phyloP scores from a whole-genome alignment of 2,797 vertebrate species.

The Miichthys miiuy region DNA sequence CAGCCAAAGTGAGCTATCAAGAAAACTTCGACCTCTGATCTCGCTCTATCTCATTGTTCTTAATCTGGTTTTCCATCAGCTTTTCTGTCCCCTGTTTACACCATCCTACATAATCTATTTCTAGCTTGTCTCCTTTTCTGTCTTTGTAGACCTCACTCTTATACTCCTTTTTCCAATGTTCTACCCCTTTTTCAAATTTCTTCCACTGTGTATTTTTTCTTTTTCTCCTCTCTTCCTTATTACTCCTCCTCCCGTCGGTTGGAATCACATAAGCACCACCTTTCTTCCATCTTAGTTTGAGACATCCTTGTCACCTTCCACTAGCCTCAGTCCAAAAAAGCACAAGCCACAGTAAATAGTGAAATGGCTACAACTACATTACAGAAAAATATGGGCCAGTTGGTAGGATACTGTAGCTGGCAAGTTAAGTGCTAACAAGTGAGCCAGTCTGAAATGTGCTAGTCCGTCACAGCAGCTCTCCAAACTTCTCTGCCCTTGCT shows the following conservation, averaged over 20 bases:
- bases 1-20: constrained; percentile 8
- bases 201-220: background rate
- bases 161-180: background rate
- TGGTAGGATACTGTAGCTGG: background rate
- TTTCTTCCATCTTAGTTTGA: background rate
- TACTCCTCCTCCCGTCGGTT: background rate
- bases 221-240: background rate
- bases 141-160: background rate
- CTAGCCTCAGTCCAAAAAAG: background rate
- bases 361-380: background rate
- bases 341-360: background rate
- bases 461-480: background rate
- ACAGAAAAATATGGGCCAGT: background rate
- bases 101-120: background rate
- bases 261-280: background rate
- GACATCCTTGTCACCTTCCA: background rate
- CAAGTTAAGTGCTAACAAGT: too few species aligned
- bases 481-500: background rate
- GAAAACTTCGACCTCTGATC: background rate
- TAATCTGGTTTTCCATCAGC: constrained; percentile 25
- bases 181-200: background rate
- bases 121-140: background rate
- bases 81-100: constrained; percentile 10
- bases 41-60: constrained; percentile 8
- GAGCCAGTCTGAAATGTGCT: background rate